Evolutionary conservation across 2,113 vertebrate genomes (phyloP).

Genomic region (Hemicordylus capensis): DNA sequence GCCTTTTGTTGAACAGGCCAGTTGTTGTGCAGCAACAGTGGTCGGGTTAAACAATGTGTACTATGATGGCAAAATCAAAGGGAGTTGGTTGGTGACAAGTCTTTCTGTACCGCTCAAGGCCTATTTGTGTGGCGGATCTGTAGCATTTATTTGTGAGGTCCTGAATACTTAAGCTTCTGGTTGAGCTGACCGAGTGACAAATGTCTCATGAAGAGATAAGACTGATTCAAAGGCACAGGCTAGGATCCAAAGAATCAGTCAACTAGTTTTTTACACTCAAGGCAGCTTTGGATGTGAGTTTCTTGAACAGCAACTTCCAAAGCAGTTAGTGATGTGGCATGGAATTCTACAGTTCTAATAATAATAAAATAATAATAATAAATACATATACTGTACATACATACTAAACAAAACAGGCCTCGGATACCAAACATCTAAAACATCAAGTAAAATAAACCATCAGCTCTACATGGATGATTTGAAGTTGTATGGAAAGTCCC

Average conservation of each 20-base stretch:
- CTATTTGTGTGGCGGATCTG: neutral
- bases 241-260: neutral
- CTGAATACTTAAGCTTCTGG: neutral
- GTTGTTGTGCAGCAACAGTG: slow-evolving; percentile 28
- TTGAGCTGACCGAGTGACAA: neutral
- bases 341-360: neutral
- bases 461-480: too few relatives aligned
- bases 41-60: neutral
- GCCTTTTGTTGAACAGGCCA: slow-evolving; percentile 60
- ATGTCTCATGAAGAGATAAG: neutral
- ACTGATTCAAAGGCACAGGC: neutral
- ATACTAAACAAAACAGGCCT: too few relatives aligned
- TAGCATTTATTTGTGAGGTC: slow-evolving; percentile 12
- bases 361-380: too few relatives aligned
- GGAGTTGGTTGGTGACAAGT: neutral
- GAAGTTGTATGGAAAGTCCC: too few relatives aligned
- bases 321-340: neutral
- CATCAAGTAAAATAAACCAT: too few relatives aligned
- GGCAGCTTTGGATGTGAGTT: neutral
- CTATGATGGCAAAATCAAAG: slow-evolving; percentile 38
- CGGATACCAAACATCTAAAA: too few relatives aligned
- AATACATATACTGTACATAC: too few relatives aligned
- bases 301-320: neutral
- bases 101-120: neutral
- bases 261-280: neutral